phyloP scores from a whole-genome alignment of 2,888 invertebrate genomes.

The Tuta absoluta region DNA sequence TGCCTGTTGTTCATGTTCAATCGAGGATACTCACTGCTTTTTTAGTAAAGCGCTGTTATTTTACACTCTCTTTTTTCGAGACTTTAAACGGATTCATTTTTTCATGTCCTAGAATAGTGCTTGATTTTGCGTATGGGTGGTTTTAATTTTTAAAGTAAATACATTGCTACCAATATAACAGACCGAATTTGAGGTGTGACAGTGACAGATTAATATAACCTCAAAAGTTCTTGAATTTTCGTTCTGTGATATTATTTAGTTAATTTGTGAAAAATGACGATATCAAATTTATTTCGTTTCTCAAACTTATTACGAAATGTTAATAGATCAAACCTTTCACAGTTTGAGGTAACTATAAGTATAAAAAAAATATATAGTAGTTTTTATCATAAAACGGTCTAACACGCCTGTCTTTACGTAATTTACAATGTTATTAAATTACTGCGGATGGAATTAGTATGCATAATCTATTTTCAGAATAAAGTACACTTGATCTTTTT shows the following conservation, averaged over 20 bases:
- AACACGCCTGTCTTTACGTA: conserved; percentile 48
- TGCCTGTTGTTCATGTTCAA: no score
- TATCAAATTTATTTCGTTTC: conserved; percentile 59
- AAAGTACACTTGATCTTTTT: background rate
- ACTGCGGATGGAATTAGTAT: background rate
- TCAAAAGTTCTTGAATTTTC: conserved; percentile 36
- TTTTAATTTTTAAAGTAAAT: conserved; percentile 4
- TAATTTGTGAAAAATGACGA: conserved; percentile 58
- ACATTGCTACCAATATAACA: conserved; percentile 33
- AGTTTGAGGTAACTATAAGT: conserved; percentile 54
- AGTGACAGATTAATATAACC: conserved; percentile 46
- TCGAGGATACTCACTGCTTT: no score
- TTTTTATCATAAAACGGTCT: background rate
- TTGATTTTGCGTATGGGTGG: conserved; percentile 10
- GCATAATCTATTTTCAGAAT: background rate
- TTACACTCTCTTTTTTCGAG: no score
- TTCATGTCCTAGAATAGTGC: background rate
- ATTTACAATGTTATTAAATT: conserved; percentile 35
- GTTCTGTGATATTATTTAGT: conserved; percentile 50
- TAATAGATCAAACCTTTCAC: conserved; percentile 51
- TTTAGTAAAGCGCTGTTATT: no score
- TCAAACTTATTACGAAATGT: conserved; percentile 50
- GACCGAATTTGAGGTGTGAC: conserved; percentile 20
- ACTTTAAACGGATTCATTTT: background rate
- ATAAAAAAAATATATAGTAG: background rate